Conservation (phyloP, 2,888 invertebrate species). For the Eupithecia abbreviata region DNA sequence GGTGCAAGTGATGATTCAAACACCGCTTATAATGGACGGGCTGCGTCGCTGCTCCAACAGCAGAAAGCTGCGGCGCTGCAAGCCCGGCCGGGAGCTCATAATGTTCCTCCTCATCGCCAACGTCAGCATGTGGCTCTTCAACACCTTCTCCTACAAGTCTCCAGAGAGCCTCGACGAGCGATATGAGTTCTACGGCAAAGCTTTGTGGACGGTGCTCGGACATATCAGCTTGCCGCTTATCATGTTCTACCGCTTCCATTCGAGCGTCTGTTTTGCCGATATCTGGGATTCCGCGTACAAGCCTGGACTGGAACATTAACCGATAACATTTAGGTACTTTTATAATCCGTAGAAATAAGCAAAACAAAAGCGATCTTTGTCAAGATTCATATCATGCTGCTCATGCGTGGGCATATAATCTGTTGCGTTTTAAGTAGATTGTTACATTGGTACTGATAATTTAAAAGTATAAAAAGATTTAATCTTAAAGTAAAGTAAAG, state of each 20-base stretch:
- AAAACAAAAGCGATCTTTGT: not conserved
- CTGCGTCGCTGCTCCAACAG: conserved; percentile 89
- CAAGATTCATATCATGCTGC: not conserved
- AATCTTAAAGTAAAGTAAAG: not conserved
- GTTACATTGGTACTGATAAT: not conserved
- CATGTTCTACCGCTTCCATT: conserved; percentile 91
- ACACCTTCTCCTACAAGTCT: conserved; percentile 86
- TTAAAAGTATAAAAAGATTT: not conserved
- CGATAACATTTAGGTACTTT: not conserved
- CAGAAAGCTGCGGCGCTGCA: conserved; percentile 84
- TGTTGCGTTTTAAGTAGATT: not conserved
- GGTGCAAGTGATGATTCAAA: conserved; percentile 89
- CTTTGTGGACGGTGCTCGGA: conserved; percentile 88
- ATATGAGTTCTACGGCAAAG: conserved; percentile 87
- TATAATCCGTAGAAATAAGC: not conserved
- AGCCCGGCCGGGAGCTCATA: conserved; percentile 89
- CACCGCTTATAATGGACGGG: conserved; percentile 88
- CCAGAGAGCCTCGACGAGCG: conserved; percentile 81
- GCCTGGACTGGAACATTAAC: conserved; percentile 77
- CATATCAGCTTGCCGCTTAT: conserved; percentile 89
- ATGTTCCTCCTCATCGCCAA: conserved; percentile 91
- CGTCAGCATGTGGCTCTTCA: conserved; percentile 90
- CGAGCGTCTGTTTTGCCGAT: conserved; percentile 90
- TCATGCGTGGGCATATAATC: not conserved
- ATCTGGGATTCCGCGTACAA: conserved; percentile 91